Evolutionary conservation across 2,888 invertebrate genomes (phyloP), one percentile per base, ranked within the genome.

Genomic region (Gibbula magus): DNA sequence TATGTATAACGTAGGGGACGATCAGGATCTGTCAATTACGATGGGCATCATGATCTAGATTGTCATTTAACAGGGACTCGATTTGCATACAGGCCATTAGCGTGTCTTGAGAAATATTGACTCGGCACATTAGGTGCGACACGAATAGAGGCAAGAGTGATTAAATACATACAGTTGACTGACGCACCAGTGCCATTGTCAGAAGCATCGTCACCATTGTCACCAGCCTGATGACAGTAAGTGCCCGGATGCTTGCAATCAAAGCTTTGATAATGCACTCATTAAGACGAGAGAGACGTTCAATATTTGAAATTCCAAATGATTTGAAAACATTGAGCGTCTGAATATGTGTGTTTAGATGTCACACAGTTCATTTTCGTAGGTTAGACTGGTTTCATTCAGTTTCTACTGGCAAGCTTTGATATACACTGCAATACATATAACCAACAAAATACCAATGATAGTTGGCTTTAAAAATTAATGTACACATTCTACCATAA

Each of bases 251-350:
- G 61, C 29, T 61, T n/a, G 29, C 29, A 61, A n/a, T 61, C 61
- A 61, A 61, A 61, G 61, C 25, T 61, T 25, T 61, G 61, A 29
- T 61, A 61, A 61, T 61, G 61, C 61, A 61, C 61, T 29, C 61
- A 61, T 22, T 61, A 29, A 29, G 61, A 61, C 61, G 61, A 61
- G 29, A 29, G 22, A 29, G 61, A 22, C 29, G 61, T 61, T 25
- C 61, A 61, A 61, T 61, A 61, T 61, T 61, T 61, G 61, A 61
- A 61, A 61, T 61, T 61, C 61, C 61, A 61, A 61, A 61, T 61
- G 61, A 29, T 45, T 45, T 45, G 45, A 45, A 45, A 45, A 45
- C 45, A 45, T 45, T 8, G 45, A 8, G 45, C 45, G 10, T 10
- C 45, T 45, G 45, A 13, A n/a, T n/a, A n/a, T 45, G 45, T n/a